phyloP scores from a whole-genome alignment of 2,797 vertebrate species.

The Rhodeus uyekii region DNA sequence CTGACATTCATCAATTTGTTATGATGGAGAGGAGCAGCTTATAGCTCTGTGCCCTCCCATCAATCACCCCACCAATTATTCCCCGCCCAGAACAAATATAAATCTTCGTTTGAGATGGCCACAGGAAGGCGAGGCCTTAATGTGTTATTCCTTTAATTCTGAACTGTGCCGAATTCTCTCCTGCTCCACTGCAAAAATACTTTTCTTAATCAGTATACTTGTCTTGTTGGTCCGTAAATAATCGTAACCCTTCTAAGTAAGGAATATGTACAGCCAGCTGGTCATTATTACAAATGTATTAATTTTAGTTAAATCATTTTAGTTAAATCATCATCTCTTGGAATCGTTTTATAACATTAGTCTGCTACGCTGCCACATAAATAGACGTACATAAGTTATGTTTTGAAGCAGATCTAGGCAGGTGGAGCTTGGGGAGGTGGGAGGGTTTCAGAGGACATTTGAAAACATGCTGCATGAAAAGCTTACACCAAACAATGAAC shows the following conservation, averaged over 20 bases:
- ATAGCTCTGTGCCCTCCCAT: constrained; percentile 45
- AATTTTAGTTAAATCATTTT: neutral
- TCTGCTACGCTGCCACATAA: neutral
- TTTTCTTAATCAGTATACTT: neutral
- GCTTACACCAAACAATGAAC: neutral
- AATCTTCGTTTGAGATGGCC: constrained; percentile 46
- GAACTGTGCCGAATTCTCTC: neutral
- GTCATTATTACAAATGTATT: neutral
- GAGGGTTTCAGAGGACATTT: neutral
- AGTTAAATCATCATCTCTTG: too few species aligned
- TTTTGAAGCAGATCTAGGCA: neutral
- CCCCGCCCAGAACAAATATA: constrained; percentile 49
- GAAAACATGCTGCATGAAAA: neutral
- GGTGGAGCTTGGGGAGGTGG: neutral
- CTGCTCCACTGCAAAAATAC: neutral
- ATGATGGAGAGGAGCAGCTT: constrained; percentile 50
- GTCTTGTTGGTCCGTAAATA: neutral
- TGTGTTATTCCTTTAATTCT: constrained; percentile 40
- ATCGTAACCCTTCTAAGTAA: neutral
- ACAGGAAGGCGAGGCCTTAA: constrained; percentile 25
- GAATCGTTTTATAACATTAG: too few species aligned
- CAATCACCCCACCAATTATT: constrained; percentile 47
- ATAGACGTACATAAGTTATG: neutral
- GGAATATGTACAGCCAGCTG: neutral
- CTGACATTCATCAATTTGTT: constrained; percentile 56